Conservation (phyloP, 2,888 invertebrate genomes). For the Arenicola marina region DNA sequence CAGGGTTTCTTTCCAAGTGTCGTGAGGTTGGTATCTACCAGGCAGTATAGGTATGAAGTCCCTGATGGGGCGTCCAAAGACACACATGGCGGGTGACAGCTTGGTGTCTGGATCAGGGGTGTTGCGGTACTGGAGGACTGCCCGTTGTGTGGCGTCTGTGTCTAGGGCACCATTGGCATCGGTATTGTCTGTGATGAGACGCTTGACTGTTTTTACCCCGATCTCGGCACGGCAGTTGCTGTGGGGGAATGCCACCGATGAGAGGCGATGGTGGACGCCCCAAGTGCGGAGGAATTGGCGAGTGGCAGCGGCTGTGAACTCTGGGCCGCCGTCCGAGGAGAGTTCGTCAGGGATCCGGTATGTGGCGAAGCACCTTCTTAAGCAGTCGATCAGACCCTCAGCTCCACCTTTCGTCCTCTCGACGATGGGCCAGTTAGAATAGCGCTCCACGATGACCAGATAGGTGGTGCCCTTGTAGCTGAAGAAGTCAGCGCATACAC, state of each 20-base stretch:
- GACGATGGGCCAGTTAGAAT: constrained; percentile 38
- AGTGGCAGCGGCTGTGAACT: constrained; percentile 34
- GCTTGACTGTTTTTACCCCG: constrained; percentile 40
- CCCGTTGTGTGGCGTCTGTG: constrained; percentile 38
- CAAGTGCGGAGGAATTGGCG: constrained; percentile 34
- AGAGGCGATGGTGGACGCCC: constrained; percentile 40
- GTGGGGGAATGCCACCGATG: constrained; percentile 41
- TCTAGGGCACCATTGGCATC: constrained; percentile 34
- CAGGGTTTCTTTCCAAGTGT: constrained; percentile 31
- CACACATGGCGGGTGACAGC: constrained; percentile 36
- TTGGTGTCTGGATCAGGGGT: constrained; percentile 36
- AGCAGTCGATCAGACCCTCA: constrained; percentile 29
- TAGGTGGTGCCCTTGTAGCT: constrained; percentile 30
- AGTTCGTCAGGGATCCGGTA: constrained; percentile 39
- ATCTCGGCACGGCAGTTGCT: constrained; percentile 41
- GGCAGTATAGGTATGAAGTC: constrained; percentile 36
- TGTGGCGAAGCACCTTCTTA: constrained; percentile 34
- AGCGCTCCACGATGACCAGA: constrained; percentile 37
- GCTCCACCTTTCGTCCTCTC: constrained; percentile 24
- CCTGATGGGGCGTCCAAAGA: constrained; percentile 33
- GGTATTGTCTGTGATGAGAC: constrained; percentile 40
- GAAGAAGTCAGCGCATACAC: constrained; percentile 24
- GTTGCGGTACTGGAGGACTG: constrained; percentile 38
- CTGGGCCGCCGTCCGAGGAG: constrained; percentile 37
- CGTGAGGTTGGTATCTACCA: constrained; percentile 6